Evolutionary conservation across 2,888 invertebrate species (phyloP), one percentile per base, ranked within the genome.

Genomic region (Pammene aurita): DNA sequence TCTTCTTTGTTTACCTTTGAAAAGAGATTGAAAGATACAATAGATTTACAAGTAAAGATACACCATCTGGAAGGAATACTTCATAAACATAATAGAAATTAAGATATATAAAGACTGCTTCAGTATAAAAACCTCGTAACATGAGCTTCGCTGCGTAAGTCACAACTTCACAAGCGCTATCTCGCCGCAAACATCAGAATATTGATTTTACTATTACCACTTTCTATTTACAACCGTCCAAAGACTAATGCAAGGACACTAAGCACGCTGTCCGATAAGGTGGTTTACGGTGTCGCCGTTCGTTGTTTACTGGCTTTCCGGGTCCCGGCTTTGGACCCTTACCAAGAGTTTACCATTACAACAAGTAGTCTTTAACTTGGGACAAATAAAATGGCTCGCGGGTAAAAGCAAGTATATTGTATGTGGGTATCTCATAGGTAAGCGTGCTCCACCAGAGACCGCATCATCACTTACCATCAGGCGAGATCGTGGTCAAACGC

Each of bases 231-330:
- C 61, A 44, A 42, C 26, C 41, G 67, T 55, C 65, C 50, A 41
- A 48, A 57, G 41, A 69, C 54, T 41, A 68, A 62, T 41, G 63
- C 48, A 44, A 58, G 65, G 65, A 65, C 65, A 65, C 63, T 67
- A 68, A 65, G 70, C 66, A 68, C 35, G 63, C 57, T 41, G 66
- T 66, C 67, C 71, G 74, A 74, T 73, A 74, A 74, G 69, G 72
- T 72, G 70, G 60, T 73, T 74, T 73, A 74, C 72, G 67, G 71
- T 73, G 73, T 72, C 64, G 62, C 48, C 26, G 56, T 54, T 35
- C 38, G 55, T 60, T 54, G 62, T 72, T 68, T 71, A 70, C 72
- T 52, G 67, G 54, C 48, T 56, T 72, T 68, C 70, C 70, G 62
- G 46, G 65, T 71, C 52, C 57, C 63, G 48, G 62, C 71, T 68